A percentile compares a stretch with the other conserved stretches of the same genome.
Evolutionary conservation across 2,888 invertebrate species (phyloP).

Genomic region (Callyntrura sp.): DNA sequence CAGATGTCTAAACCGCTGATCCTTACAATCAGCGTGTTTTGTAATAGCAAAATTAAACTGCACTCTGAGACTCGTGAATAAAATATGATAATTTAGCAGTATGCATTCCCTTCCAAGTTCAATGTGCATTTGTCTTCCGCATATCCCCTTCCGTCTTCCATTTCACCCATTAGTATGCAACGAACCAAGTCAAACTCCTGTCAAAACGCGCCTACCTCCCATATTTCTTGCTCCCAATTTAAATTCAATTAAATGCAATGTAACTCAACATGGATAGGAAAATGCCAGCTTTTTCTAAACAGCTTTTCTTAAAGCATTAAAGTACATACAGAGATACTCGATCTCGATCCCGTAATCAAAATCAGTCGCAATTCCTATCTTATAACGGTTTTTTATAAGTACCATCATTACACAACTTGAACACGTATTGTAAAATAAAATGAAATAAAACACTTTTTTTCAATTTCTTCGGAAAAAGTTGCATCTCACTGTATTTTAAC

Average conservation of each 20-base stretch:
- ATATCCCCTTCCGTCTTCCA: conserved; percentile 24
- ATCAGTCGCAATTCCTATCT: background rate
- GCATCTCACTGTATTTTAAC: background rate
- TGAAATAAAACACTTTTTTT: conserved; percentile 22
- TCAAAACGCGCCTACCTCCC: conserved; percentile 58
- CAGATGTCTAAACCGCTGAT: background rate
- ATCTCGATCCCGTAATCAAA: background rate
- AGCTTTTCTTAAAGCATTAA: background rate
- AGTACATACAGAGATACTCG: background rate
- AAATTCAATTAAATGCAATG: conserved; percentile 70
- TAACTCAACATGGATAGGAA: conserved; percentile 51
- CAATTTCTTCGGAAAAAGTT: conserved; percentile 17
- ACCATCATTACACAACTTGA: conserved; percentile 2
- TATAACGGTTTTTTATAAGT: background rate
- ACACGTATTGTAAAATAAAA: conserved; percentile 38
- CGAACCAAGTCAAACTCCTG: conserved; percentile 55
- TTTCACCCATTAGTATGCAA: conserved; percentile 65
- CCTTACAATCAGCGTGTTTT: background rate
- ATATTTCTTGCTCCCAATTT: conserved; percentile 67
- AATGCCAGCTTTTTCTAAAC: too few relatives aligned
- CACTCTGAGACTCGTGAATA: too few relatives aligned
- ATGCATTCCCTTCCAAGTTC: too few relatives aligned
- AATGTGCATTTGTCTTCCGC: background rate
- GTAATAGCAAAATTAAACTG: background rate
- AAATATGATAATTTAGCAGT: too few relatives aligned